Base-by-base conservation (phyloP, 2,797 vertebrate genomes). In the Smutsia temminckii region DNA sequence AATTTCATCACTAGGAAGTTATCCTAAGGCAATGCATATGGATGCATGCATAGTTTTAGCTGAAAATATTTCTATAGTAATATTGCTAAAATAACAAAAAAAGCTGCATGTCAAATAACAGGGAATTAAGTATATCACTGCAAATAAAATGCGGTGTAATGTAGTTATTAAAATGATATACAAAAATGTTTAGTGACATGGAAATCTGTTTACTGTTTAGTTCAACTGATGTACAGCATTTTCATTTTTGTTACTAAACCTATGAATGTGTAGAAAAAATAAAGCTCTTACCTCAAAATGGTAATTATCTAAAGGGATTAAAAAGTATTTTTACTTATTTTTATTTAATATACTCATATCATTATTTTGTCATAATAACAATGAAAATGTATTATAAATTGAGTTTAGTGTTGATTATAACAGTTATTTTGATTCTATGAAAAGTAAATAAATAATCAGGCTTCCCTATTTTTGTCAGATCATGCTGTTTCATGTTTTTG, bases 311-410 rank as follows among this genome's bases (percentile, higher is more conserved):
- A 72, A 92, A 21, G 29, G 18, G 32, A 64, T n/a, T 83, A 93
- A 53, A 66, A 46, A 32, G 42, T 42, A 69, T 61, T 95, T 88
- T 90, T 69, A 91, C 37, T 94, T 83, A 29, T 42, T 49, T 92
- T 83, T 85, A 20, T 17, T 92, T 77, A 40, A 83, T 69, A 85
- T 91, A 51, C 34, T 81, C 32, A 81, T 13, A 87, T 64, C 66
- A 53, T 85, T 91, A 89, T 78, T 85, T 74, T 89, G 13, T 81
- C 75, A 84, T 49, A 75, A 86, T 69, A 95, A 57, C 17, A 91
- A 85, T 64, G 32, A 84, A 69, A 79, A 34, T 23, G 9, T 53
- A 27, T 34, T 84, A 49, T 57, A 83, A 85, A 72, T 49, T 89
- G 9, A 80, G 25, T 59, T 77, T 66, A 79, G 20, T 87, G 18